Evolutionary conservation across 2,797 vertebrate genomes (phyloP), one percentile per base, ranked within the genome.

Genomic region (Poeciliopsis gracilis): DNA sequence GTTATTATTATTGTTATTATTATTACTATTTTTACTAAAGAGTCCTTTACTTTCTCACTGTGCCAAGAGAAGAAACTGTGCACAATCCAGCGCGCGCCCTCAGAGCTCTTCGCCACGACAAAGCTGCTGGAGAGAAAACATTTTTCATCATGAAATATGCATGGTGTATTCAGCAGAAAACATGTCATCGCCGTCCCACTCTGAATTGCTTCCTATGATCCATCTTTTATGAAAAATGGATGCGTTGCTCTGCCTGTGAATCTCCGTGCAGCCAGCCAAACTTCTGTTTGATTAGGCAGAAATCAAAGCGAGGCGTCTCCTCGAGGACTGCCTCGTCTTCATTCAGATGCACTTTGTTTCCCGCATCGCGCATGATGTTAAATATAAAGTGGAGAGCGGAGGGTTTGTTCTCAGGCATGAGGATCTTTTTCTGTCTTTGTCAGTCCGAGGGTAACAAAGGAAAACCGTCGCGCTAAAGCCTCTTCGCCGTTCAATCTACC

Each of bases 121-220:
- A 73, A 85, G 85, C 86, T 75, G 80, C 67, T 78, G 76, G 70
- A 63, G 79, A 85, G 84, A 87, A 90, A 89, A 90, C 77, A 86
- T 75, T 86, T 83, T 85, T 83, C 23, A 15, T 61, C 49, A 91
- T 92, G 78, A 91, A 91, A 92, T 90, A 90, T 91, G 82, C 78
- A 93, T 91, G 91, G 30, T 85, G 84, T 88, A 69, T 91, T 92
- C 86, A 86, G 88, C 82, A 81, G 73, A 87, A 86, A 91, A 91
- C 80, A 75, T 90, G 87, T 90, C 92, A 84, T 84, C 1, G n/a
- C 78, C 73, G 36, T 87, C 80, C 69, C 38, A 15, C 78, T 77
- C 79, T 7, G 8, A 84, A 78, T 81, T 63, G 83, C 81, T 84
- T 83, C 81, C 86, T 72, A 76, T 78, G 80, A 90, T 88, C 86